These are phyloP conservation scores for Mionectes olivaceus DNA, from an alignment of 2,797 vertebrate species.

Conservation along the genomic window DNA sequence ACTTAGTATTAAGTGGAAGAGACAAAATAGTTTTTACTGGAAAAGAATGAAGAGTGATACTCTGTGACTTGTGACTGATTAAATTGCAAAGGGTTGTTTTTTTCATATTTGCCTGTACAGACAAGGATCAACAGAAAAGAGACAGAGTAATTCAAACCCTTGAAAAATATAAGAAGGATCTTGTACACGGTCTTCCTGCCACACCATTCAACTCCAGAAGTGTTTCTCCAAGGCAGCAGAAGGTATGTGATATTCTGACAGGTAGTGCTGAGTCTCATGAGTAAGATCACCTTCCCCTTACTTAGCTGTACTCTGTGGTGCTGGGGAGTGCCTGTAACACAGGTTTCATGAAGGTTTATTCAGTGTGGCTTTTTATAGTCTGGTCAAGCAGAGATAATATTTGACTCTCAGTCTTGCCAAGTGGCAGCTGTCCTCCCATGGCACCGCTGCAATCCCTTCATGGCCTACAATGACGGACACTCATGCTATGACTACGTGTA, in stretches of 20 bases:
- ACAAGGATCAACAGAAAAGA: constrained; percentile 72
- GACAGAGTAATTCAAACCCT: constrained; percentile 55
- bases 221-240: constrained; percentile 36
- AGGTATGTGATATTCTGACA: constrained; percentile 8
- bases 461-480: not conserved
- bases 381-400: not conserved
- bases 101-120: constrained; percentile 29
- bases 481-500: not conserved
- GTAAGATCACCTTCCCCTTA: not conserved
- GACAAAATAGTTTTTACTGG: not conserved
- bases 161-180: constrained; percentile 48
- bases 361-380: not conserved
- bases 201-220: not conserved
- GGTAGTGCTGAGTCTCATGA: fast-evolving
- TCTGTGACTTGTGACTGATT: not conserved
- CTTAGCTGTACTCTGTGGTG: not conserved
- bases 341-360: not conserved
- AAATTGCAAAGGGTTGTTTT: not conserved
- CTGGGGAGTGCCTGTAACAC: not conserved
- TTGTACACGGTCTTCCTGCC: not conserved
- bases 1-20: not conserved
- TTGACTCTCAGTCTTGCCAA: not conserved
- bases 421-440: not conserved
- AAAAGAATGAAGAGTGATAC: not conserved
- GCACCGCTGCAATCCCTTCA: not conserved